Conservation (phyloP, 2,888 invertebrate species). For the Sinopyrophorus schimmeli region DNA sequence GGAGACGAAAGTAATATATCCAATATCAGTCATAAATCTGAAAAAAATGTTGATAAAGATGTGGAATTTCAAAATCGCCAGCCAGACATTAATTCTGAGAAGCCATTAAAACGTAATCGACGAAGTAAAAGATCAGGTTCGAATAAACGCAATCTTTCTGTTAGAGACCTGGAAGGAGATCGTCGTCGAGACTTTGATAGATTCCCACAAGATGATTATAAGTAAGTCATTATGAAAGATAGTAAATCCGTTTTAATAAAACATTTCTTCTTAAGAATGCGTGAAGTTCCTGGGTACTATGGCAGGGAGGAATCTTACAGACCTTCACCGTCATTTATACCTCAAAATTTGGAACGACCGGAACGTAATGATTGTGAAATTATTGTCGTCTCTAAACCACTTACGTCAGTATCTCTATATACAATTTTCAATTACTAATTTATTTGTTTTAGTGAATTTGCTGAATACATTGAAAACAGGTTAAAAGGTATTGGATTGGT, state of each 20-base stretch:
- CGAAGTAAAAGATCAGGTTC: constrained; percentile 49
- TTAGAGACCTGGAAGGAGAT: constrained; percentile 2
- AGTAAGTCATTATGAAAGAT: constrained; percentile 10
- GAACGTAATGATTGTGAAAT: constrained; percentile 90
- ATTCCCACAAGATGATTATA: constrained; percentile 16
- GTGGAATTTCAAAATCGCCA: constrained; percentile 3
- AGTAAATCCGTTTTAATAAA: background rate
- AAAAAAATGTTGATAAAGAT: background rate
- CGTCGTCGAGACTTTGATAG: constrained; percentile 11
- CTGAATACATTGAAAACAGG: constrained; percentile 82
- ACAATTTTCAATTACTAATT: background rate
- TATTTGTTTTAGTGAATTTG: constrained; percentile 70
- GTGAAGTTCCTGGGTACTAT: constrained; percentile 41
- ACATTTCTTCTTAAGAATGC: constrained; percentile 1
- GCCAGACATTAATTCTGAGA: constrained; percentile 37
- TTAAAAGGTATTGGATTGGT: constrained; percentile 77
- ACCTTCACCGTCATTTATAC: constrained; percentile 49
- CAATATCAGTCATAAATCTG: background rate
- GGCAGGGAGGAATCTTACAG: constrained; percentile 47
- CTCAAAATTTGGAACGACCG: constrained; percentile 48
- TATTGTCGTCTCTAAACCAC: constrained; percentile 78
- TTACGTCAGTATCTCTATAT: constrained; percentile 68
- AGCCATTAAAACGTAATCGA: constrained; percentile 49
- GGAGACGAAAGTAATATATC: background rate
- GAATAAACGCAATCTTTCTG: background rate